phyloP scores from a whole-genome alignment of 2,113 vertebrate species.

The Odocoileus virginianus region DNA sequence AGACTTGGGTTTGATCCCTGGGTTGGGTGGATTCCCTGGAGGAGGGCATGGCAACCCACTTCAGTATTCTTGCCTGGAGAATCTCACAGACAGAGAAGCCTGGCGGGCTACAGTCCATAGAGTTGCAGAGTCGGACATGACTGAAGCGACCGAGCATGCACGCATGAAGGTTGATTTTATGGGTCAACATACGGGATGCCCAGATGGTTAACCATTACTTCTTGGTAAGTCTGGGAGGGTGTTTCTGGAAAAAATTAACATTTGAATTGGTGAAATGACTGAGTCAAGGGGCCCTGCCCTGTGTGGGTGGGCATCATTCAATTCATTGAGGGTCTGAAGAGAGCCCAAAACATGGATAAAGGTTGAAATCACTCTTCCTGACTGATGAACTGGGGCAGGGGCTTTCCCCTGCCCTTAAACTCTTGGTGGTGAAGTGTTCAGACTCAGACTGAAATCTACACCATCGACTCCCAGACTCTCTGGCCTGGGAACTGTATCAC shows the following conservation, averaged over 20 bases:
- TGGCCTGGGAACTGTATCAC: neutral
- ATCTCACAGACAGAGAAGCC: neutral
- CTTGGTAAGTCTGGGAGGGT: neutral
- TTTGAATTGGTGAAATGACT: neutral
- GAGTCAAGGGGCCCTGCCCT: neutral
- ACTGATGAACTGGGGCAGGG: neutral
- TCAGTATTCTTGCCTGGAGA: neutral
- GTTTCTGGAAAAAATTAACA: neutral
- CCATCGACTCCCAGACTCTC: neutral
- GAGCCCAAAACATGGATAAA: neutral
- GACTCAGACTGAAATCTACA: neutral
- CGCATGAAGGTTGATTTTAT: rapidly evolving
- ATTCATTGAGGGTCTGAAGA: neutral
- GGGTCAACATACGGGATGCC: neutral
- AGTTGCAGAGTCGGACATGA: neutral
- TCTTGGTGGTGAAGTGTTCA: neutral
- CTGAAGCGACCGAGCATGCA: neutral
- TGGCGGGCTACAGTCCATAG: neutral
- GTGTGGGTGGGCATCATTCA: neutral
- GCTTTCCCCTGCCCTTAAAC: neutral
- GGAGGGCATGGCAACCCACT: neutral
- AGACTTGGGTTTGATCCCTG: neutral
- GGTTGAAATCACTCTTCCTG: neutral
- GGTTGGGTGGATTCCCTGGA: neutral
- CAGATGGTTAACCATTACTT: neutral